A percentile compares a stretch with the other conserved stretches of the same genome.
These are phyloP conservation scores for Karalla daura DNA, from an alignment of 2,797 vertebrate genomes.

Conservation along the genomic window DNA sequence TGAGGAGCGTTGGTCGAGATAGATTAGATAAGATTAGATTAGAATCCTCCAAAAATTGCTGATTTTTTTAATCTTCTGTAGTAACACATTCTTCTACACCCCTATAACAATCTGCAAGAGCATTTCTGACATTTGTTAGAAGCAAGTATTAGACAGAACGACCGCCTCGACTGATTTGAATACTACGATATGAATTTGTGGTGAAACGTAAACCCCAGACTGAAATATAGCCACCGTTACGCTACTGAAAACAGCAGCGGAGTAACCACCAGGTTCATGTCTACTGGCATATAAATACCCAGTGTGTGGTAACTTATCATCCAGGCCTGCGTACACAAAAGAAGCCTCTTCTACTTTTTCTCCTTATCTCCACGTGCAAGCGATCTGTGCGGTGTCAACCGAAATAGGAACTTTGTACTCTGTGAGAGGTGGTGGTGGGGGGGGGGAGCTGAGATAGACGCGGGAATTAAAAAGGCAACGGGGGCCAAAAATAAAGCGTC, in stretches of 20 bases:
- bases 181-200: too few relatives aligned
- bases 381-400: background rate
- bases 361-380: background rate
- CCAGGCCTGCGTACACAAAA: background rate
- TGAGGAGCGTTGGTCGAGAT: too few relatives aligned
- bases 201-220: too few relatives aligned
- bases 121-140: too few relatives aligned
- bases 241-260: background rate
- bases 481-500: slow-evolving; percentile 9
- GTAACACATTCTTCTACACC: too few relatives aligned
- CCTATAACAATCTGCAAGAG: too few relatives aligned
- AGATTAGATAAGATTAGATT: too few relatives aligned
- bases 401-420: slow-evolving; percentile 16
- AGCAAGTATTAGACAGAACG: too few relatives aligned
- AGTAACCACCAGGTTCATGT: background rate
- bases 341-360: background rate
- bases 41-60: too few relatives aligned
- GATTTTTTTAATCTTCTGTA: too few relatives aligned
- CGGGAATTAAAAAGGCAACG: slow-evolving; percentile 18
- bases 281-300: background rate
- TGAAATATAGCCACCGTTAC: background rate
- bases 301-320: background rate
- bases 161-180: too few relatives aligned
- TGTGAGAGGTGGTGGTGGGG: background rate
- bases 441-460: background rate